A percentile compares a stretch with the other conserved stretches of the same genome.
phyloP scores from a whole-genome alignment of 2,888 invertebrate genomes.

The Candidula unifasciata region DNA sequence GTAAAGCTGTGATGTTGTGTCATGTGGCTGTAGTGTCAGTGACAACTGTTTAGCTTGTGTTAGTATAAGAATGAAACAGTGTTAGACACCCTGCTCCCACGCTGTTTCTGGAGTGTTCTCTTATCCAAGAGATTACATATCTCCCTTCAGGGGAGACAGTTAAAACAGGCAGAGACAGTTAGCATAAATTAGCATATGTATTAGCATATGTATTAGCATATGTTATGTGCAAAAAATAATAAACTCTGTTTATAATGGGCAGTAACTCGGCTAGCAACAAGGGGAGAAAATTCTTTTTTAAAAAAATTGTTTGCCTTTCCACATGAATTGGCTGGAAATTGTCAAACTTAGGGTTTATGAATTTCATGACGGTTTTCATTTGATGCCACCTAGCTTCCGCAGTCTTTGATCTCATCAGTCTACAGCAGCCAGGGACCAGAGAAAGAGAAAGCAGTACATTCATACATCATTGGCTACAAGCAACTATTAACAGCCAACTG shows the following conservation, averaged over 20 bases:
- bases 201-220: background rate
- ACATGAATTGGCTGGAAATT: constrained; percentile 61
- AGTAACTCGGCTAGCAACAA: constrained; percentile 21
- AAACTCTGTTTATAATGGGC: background rate
- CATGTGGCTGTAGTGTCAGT: background rate
- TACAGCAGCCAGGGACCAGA: background rate
- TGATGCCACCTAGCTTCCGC: constrained; percentile 69
- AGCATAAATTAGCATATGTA: background rate
- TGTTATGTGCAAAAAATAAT: background rate
- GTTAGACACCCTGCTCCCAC: background rate
- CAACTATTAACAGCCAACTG: background rate
- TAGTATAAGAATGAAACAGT: background rate
- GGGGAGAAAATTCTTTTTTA: background rate
- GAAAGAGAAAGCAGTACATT: background rate
- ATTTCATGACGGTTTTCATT: constrained; percentile 69
- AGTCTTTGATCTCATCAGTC: constrained; percentile 50
- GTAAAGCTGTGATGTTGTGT: background rate
- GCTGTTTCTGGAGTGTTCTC: too few species aligned
- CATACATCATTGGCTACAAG: background rate
- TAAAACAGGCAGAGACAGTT: background rate
- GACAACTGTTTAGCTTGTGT: background rate
- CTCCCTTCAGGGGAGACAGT: too few species aligned
- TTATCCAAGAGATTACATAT: too few species aligned
- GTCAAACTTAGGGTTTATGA: constrained; percentile 61
- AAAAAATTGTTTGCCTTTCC: constrained; percentile 63